Percentiles rank a stretch among this genome's conserved stretches.
Conservation (phyloP, 2,888 invertebrate genomes). For the Alviniconcha strummeri region DNA sequence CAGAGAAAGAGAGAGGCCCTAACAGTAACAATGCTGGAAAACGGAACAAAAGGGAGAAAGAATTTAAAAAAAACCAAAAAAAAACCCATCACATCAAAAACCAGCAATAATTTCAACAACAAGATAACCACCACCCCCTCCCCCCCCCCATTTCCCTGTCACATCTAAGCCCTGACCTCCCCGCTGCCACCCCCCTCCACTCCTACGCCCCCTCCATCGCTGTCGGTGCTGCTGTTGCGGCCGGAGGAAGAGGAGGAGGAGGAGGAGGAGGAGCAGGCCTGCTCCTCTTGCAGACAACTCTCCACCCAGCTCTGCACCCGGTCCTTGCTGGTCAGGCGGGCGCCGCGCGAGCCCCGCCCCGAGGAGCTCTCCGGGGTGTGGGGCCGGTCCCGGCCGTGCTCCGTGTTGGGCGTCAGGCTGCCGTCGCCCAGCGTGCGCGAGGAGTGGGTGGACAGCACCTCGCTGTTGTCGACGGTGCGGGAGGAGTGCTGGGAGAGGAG, state of each 20-base stretch:
- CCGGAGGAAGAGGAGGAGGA: slow-evolving; percentile 2
- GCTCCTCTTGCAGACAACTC: slow-evolving; percentile 47
- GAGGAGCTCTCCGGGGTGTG: slow-evolving; percentile 17
- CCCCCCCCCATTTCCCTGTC: no score
- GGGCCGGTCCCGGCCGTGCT: neutral
- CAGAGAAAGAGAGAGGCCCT: no score
- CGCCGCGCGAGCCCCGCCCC: neutral
- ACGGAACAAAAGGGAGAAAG: no score
- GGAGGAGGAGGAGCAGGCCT: neutral
- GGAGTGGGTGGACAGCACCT: slow-evolving; percentile 68
- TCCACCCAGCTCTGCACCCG: slow-evolving; percentile 70
- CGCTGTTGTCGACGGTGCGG: slow-evolving; percentile 61
- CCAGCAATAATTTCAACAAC: no score
- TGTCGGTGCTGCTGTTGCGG: neutral
- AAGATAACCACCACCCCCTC: no score
- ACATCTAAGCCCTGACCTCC: neutral
- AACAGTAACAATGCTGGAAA: no score
- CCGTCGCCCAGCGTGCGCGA: slow-evolving; percentile 60
- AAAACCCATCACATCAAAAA: no score
- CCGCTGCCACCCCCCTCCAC: neutral
- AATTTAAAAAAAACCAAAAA: no score
- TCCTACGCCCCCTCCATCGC: slow-evolving; percentile 1
- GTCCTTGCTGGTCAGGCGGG: slow-evolving; percentile 59
- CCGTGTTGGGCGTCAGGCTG: slow-evolving; percentile 26
- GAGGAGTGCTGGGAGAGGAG: slow-evolving; percentile 68